A percentile compares a stretch with the other conserved stretches of the same genome.
phyloP scores from a whole-genome alignment of 2,113 vertebrate genomes.

The Micromys minutus region DNA sequence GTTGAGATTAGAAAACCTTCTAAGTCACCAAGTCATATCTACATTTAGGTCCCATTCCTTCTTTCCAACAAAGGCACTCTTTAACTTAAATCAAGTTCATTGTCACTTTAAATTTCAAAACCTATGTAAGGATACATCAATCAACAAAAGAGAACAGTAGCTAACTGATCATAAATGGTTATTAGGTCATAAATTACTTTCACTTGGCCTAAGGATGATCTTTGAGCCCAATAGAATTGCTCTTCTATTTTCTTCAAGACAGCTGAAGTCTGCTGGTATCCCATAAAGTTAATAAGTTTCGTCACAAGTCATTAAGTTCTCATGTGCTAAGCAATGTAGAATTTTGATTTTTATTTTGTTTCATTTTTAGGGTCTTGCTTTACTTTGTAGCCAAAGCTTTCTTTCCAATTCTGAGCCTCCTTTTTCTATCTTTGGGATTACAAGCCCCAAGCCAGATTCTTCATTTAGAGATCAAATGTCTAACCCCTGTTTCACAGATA shows the following conservation, averaged over 20 bases:
- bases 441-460: neutral
- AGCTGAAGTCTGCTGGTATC: neutral
- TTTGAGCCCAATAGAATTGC: neutral
- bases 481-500: neutral
- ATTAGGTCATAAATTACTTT: neutral
- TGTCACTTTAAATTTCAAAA: constrained; percentile 32
- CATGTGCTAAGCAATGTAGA: neutral
- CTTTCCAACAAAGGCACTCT: neutral
- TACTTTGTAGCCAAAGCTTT: neutral
- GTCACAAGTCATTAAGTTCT: neutral
- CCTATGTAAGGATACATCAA: neutral
- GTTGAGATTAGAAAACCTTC: neutral
- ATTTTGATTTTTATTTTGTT: neutral
- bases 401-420: neutral
- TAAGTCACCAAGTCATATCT: neutral
- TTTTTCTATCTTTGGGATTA: neutral
- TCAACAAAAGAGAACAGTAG: constrained; percentile 14
- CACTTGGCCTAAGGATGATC: constrained; percentile 45
- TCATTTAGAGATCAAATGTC: neutral
- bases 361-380: neutral
- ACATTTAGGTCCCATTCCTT: neutral
- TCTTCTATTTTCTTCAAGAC: neutral
- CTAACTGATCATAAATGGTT: neutral
- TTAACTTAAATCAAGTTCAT: constrained; percentile 22
- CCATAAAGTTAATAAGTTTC: neutral